A percentile compares a stretch with the other conserved stretches of the same genome.
Conservation (phyloP, 2,888 invertebrate species). For the Erebia epiphron region DNA sequence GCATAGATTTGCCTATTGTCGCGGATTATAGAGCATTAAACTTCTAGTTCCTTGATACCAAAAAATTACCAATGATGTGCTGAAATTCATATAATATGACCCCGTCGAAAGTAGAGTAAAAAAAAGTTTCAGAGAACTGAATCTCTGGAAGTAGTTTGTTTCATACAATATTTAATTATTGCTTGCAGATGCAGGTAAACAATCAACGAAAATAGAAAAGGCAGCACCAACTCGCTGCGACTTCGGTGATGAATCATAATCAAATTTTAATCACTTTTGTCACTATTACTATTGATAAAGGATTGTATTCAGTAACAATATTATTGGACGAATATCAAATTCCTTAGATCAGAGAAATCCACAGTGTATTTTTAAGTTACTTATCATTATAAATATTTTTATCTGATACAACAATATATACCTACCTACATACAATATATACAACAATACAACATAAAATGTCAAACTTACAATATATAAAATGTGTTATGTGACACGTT, state of each 20-base stretch:
- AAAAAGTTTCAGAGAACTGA: no score
- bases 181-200: constrained; percentile 48
- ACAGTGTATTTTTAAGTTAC: not conserved
- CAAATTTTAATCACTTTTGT: not conserved
- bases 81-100: no score
- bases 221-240: constrained; percentile 59
- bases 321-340: not conserved
- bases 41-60: no score
- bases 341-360: constrained; percentile 3
- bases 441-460: not conserved
- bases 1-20: no score
- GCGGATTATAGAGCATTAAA: no score
- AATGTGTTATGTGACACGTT: not conserved
- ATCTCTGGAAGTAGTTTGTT: no score
- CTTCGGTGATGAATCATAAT: constrained; percentile 52
- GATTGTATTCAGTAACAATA: not conserved
- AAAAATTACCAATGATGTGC: no score
- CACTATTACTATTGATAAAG: not conserved
- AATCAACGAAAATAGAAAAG: constrained; percentile 47
- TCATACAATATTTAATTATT: not conserved
- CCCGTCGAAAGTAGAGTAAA: no score
- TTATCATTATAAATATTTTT: constrained; percentile 5
- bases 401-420: not conserved
- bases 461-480: not conserved
- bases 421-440: no score